These are phyloP conservation scores for Diachasmimorpha longicaudata DNA, from an alignment of 1,140 invertebrate species.

Conservation along the genomic window DNA sequence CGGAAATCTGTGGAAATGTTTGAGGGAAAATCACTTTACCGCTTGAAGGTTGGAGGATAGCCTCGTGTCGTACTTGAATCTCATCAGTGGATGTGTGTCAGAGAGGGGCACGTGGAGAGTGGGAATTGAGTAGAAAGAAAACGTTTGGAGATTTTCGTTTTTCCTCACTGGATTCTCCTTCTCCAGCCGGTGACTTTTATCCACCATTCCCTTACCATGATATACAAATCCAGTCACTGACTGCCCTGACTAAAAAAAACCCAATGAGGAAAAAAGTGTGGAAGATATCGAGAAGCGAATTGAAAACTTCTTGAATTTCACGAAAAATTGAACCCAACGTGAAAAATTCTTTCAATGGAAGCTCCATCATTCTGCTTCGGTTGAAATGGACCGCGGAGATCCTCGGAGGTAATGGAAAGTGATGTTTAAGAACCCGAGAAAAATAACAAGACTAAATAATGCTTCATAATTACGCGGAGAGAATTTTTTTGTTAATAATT, in stretches of 20 bases:
- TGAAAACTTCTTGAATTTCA: conserved; percentile 1
- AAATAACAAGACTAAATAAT: not conserved
- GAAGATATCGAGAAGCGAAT: not conserved
- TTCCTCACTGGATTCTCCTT: not conserved
- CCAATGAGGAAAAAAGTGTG: not conserved
- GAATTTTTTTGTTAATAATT: too few species aligned
- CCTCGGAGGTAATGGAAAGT: not conserved
- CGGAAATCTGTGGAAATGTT: not conserved
- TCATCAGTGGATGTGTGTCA: not conserved
- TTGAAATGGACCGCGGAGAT: not conserved
- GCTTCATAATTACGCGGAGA: too few species aligned
- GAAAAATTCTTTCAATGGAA: not conserved
- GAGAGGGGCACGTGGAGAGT: not conserved
- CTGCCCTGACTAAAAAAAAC: not conserved
- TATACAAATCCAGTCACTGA: not conserved
- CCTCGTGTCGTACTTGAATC: not conserved
- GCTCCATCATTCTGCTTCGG: not conserved
- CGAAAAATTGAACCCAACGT: not conserved
- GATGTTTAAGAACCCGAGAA: not conserved
- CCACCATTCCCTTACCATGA: not conserved
- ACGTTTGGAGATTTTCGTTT: not conserved
- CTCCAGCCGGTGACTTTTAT: not conserved
- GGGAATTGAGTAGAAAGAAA: not conserved
- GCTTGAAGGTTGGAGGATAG: not conserved
- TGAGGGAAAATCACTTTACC: not conserved